Evolutionary conservation across 2,888 invertebrate species (phyloP).

Genomic region (Dexiosoma caninum): DNA sequence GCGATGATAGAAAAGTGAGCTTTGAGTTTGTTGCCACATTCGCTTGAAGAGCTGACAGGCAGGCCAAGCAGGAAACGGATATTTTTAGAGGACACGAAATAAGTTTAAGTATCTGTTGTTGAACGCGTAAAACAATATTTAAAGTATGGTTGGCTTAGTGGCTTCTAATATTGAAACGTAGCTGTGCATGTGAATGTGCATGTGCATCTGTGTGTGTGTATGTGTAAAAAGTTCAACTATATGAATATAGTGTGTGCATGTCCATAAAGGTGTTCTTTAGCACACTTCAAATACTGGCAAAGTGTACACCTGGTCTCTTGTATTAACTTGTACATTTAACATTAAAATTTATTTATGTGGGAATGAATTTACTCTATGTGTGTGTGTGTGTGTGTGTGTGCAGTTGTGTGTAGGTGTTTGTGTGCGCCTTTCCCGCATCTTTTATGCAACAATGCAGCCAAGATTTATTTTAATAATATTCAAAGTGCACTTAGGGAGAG

Average conservation of each 20-base stretch:
- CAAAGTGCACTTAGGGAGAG: conserved; percentile 25
- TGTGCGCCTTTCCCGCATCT: conserved; percentile 30
- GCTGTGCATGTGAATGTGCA: background rate
- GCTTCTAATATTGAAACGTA: background rate
- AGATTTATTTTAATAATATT: conserved; percentile 64
- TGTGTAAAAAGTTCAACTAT: background rate
- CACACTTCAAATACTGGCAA: conserved; percentile 49
- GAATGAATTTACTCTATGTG: conserved; percentile 14
- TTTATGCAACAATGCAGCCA: conserved; percentile 56
- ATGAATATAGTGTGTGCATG: background rate
- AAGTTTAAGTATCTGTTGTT: conserved; percentile 54
- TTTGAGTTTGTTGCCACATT: conserved; percentile 20
- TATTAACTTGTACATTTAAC: conserved; percentile 25
- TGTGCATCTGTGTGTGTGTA: background rate
- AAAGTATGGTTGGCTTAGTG: conserved; percentile 31
- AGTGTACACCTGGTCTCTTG: conserved; percentile 53
- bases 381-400: background rate
- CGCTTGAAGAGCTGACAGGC: background rate
- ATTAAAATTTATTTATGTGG: conserved; percentile 25
- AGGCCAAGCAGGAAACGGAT: conserved; percentile 30
- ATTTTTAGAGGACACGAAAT: conserved; percentile 48
- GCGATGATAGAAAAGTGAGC: background rate
- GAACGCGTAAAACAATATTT: conserved; percentile 40
- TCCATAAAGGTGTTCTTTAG: conserved; percentile 19
- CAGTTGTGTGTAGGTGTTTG: background rate